These are phyloP conservation scores for Diloba caeruleocephala DNA, from an alignment of 2,888 invertebrate species.

Conservation along the genomic window DNA sequence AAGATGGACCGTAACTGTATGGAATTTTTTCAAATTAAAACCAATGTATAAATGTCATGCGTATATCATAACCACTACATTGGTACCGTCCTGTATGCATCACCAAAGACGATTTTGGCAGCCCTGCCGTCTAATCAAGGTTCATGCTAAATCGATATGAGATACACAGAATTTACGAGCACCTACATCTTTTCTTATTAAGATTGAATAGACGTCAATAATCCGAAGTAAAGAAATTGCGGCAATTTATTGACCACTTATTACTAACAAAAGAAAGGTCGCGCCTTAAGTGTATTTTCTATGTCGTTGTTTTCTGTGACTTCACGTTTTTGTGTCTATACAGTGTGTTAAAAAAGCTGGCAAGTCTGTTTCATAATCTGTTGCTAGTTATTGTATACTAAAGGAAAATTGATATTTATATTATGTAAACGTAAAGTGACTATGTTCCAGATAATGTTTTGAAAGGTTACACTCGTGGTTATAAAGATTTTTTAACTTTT, in stretches of 20 bases:
- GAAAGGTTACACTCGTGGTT: no score
- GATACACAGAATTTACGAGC: slow-evolving; percentile 55
- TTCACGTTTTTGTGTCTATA: slow-evolving; percentile 27
- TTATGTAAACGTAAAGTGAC: no score
- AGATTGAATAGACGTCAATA: slow-evolving; percentile 54
- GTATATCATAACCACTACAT: no score
- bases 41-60: no score
- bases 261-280: slow-evolving; percentile 55
- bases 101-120: slow-evolving; percentile 24
- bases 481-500: no score
- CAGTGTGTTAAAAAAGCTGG: slow-evolving; percentile 34
- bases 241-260: slow-evolving; percentile 58
- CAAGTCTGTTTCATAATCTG: slow-evolving; percentile 3
- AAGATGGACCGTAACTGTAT: no score
- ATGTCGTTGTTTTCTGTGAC: slow-evolving; percentile 27
- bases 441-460: no score
- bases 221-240: slow-evolving; percentile 51
- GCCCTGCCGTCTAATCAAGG: slow-evolving; percentile 48
- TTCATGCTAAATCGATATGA: slow-evolving; percentile 55
- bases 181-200: slow-evolving; percentile 58
- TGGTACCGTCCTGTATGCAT: background rate
- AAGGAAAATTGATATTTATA: background rate
- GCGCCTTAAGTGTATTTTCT: slow-evolving; percentile 51
- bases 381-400: background rate
- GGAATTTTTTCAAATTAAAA: no score